Evolutionary conservation across 2,888 invertebrate species (phyloP).

Genomic region (Punctoribates punctum): DNA sequence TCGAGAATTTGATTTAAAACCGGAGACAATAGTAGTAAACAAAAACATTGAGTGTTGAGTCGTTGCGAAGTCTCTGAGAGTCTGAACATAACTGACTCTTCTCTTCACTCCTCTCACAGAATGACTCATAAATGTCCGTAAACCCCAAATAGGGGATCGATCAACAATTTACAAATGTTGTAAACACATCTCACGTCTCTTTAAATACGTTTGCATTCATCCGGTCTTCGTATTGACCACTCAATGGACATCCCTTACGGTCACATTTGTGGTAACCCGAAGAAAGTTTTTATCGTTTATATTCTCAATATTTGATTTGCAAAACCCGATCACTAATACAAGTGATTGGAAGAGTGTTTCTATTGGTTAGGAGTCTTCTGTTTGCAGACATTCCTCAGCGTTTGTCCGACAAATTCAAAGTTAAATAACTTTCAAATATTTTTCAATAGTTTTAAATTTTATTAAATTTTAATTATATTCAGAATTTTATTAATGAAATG

Average conservation of each 20-base stretch:
- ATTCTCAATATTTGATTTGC: slow-evolving; percentile 92
- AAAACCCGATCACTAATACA: slow-evolving; percentile 90
- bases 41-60: no score
- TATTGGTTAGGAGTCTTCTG: slow-evolving; percentile 87
- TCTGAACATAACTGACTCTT: neutral
- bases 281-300: slow-evolving; percentile 90
- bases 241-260: slow-evolving; percentile 87
- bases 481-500: no score
- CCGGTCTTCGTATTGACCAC: slow-evolving; percentile 91
- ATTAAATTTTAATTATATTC: neutral
- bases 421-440: neutral
- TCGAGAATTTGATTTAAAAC: no score
- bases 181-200: slow-evolving; percentile 63
- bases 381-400: slow-evolving; percentile 67
- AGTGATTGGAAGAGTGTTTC: slow-evolving; percentile 82
- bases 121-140: slow-evolving; percentile 13
- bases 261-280: slow-evolving; percentile 90
- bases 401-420: neutral
- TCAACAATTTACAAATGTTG: neutral
- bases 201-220: slow-evolving; percentile 72
- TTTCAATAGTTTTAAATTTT: neutral
- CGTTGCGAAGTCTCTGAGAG: no score
- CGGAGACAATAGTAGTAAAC: no score
- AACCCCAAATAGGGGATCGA: neutral
- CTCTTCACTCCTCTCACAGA: neutral